These are phyloP conservation scores for Matsumurasca onukii DNA, from an alignment of 1,140 invertebrate genomes.

Conservation along the genomic window DNA sequence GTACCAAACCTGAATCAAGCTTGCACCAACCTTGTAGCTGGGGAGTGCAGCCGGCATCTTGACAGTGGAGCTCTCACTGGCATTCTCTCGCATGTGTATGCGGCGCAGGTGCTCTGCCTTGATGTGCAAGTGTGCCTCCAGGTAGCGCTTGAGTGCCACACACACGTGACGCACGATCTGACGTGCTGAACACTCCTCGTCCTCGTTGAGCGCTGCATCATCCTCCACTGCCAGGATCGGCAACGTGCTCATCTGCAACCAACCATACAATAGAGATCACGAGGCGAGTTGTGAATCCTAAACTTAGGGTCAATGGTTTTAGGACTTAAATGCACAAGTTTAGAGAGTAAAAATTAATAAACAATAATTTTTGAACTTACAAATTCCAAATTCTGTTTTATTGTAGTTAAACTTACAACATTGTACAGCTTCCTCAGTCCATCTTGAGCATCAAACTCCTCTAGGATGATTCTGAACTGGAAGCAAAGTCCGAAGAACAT, in stretches of 20 bases:
- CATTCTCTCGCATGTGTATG: slow-evolving; percentile 53
- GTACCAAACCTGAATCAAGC: too few relatives aligned
- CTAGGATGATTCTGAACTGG: slow-evolving; percentile 86
- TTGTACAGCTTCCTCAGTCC: slow-evolving; percentile 91
- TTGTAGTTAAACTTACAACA: slow-evolving; percentile 80
- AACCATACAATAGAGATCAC: too few relatives aligned
- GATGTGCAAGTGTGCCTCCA: slow-evolving; percentile 86
- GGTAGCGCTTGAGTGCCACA: slow-evolving; percentile 85
- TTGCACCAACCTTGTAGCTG: slow-evolving; percentile 70
- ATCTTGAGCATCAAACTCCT: slow-evolving; percentile 91
- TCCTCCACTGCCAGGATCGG: slow-evolving; percentile 71
- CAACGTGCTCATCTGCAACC: slow-evolving; percentile 74
- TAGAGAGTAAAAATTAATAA: too few relatives aligned
- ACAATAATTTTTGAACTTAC: too few relatives aligned
- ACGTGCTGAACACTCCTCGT: slow-evolving; percentile 89
- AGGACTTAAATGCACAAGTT: too few relatives aligned
- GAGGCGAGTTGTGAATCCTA: too few relatives aligned
- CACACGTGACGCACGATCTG: slow-evolving; percentile 93
- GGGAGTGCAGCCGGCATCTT: slow-evolving; percentile 49
- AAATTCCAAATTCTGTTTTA: too few relatives aligned
- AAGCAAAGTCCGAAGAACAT: slow-evolving; percentile 97
- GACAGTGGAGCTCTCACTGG: slow-evolving; percentile 40
- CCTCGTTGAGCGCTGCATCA: slow-evolving; percentile 74
- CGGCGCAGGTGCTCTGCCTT: slow-evolving; percentile 80
- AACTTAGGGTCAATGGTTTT: too few relatives aligned